A percentile compares a stretch with the other conserved stretches of the same genome.
These are phyloP conservation scores for Danio choprae DNA, from an alignment of 2,797 vertebrate genomes.

Conservation along the genomic window DNA sequence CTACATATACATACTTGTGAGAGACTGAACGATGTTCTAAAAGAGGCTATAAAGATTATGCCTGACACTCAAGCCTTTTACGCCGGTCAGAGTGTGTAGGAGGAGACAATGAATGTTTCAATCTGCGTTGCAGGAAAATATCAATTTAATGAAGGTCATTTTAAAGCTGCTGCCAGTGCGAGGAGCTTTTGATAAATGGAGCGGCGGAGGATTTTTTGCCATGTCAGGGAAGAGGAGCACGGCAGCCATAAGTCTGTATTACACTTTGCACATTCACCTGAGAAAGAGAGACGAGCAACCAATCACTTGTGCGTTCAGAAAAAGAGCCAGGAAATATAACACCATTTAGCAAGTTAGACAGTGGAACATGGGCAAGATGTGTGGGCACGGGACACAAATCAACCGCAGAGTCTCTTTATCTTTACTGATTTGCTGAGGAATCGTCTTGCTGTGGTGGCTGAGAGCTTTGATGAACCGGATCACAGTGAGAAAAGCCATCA, in stretches of 20 bases:
- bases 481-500: conserved; percentile 28
- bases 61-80: conserved; percentile 48
- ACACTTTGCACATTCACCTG: conserved; percentile 56
- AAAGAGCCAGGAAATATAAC: conserved; percentile 51
- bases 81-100: conserved; percentile 50
- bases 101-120: conserved; percentile 58
- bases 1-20: conserved; percentile 20
- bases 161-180: conserved; percentile 41
- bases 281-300: conserved; percentile 39
- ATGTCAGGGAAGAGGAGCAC: conserved; percentile 64
- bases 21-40: conserved; percentile 38
- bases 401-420: conserved; percentile 48
- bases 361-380: conserved; percentile 26
- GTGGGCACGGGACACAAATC: conserved; percentile 45
- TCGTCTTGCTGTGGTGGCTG: conserved; percentile 48
- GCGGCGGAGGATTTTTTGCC: conserved; percentile 48
- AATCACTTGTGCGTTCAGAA: conserved; percentile 49
- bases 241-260: conserved; percentile 64
- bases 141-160: conserved; percentile 66
- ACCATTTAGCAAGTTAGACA: conserved; percentile 51
- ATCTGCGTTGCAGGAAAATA: conserved; percentile 58
- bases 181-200: conserved; percentile 63
- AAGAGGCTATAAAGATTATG: conserved; percentile 53
- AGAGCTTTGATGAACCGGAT: conserved; percentile 50
- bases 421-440: conserved; percentile 46